Base-by-base conservation (phyloP, 2,113 vertebrate species). In the Turdus rufiventris region DNA sequence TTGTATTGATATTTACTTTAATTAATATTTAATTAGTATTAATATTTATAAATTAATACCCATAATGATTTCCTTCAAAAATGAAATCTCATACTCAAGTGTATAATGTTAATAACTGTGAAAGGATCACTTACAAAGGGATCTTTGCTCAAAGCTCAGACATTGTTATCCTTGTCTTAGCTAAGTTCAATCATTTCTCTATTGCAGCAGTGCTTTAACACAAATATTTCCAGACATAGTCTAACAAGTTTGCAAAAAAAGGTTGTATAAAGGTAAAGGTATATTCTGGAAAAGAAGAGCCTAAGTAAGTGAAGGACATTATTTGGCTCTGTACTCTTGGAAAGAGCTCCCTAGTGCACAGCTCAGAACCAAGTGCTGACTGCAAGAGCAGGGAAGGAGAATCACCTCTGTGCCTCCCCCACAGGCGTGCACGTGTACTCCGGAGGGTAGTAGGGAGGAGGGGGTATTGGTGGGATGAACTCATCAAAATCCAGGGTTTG, bases 401-500 rank as follows among this genome's bases (percentile, higher is more conserved):
- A 80, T 94, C 68, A 98, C 99, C 99, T 99, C 94, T 98, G 99
- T 12, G 98, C 97, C 65, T 99, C 99, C 29, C 98, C 91, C 10
- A 98, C 97, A 14, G 99, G 99, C 1, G 99, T 99, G 91, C 99
- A 99, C 97, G 98, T 99, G 85, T 99, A 99, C 68, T 99, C 99
- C 0, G 99, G 99, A 1, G 99, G 99, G 97, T 99, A 99, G 94
- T 99, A 99, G 15, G 99, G 99, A 0, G 99, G 99, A 15, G 99
- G 99, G 0, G 99, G 99, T 26, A 99, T 99, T 5, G 99, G 99
- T 17, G 99, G 98, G 45, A 99, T 98, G 88, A 99, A 99, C 97
- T 99, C 99, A 28, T 99, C 99, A 29, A 99, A 99, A 97, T 99
- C 99, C 98, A 99, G 70, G 6, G 98, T 99, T 56, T 99, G 99